Percentiles rank a stretch among this genome's conserved stretches.
Conservation (phyloP, 2,113 vertebrate species). For the Paramormyrops kingsleyae region DNA sequence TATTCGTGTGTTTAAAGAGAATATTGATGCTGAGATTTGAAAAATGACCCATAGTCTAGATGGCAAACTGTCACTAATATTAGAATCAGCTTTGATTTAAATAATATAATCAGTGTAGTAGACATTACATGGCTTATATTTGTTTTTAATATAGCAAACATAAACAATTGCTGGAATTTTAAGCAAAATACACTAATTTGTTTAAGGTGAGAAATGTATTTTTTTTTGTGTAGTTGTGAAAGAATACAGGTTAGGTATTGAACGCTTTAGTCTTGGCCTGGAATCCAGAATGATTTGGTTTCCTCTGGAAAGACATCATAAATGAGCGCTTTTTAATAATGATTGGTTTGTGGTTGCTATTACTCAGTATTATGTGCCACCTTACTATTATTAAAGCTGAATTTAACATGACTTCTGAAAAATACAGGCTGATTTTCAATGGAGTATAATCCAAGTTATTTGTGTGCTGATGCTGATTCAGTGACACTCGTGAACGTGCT, state of each 20-base stretch:
- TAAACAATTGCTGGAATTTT: background rate
- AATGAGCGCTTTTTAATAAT: background rate
- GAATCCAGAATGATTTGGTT: background rate
- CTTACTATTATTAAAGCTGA: background rate
- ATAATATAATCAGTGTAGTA: background rate
- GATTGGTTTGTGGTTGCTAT: background rate
- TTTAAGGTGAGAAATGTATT: background rate
- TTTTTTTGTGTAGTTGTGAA: background rate
- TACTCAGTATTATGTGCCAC: background rate
- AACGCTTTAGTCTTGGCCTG: background rate
- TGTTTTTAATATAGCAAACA: background rate
- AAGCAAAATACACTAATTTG: background rate
- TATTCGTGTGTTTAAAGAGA: background rate
- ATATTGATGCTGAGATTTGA: background rate
- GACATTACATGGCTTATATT: background rate
- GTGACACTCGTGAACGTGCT: background rate
- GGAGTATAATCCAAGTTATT: background rate
- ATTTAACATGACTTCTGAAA: background rate
- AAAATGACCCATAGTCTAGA: background rate
- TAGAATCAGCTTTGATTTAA: background rate
- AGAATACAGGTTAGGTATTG: background rate
- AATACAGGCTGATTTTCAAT: background rate
- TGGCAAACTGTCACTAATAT: background rate
- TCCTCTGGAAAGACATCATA: background rate
- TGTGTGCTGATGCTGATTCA: background rate